Conservation (phyloP, 2,888 invertebrate species). For the Schizaphis graminum region DNA sequence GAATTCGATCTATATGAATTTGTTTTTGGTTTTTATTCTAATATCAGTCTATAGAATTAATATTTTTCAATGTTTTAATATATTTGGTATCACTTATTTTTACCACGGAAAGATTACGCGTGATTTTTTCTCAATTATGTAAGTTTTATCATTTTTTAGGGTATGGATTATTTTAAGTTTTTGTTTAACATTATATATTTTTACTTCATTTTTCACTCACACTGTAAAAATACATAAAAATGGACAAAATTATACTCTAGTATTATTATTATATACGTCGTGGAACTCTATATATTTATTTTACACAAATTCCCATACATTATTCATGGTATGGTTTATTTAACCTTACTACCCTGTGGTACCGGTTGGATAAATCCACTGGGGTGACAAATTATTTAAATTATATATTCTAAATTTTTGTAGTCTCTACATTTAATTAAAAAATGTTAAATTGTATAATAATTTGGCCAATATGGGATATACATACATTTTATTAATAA, state of each 20-base stretch:
- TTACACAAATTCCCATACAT: background rate
- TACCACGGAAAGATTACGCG: background rate
- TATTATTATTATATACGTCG: background rate
- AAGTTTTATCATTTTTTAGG: background rate
- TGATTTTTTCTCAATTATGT: background rate
- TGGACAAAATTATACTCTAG: background rate
- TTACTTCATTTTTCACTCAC: background rate
- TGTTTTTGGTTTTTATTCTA: background rate
- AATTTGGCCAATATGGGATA: background rate
- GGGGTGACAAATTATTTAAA: constrained; percentile 5
- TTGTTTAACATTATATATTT: background rate
- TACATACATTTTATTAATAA: background rate
- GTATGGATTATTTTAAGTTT: background rate
- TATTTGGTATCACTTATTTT: background rate
- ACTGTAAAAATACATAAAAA: background rate
- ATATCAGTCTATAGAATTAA: accelerated
- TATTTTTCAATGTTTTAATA: background rate
- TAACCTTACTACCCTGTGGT: background rate
- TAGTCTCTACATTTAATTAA: background rate
- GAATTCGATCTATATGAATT: background rate
- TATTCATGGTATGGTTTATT: background rate
- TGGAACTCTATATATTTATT: background rate
- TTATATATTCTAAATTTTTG: background rate
- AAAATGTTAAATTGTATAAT: background rate
- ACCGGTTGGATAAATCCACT: background rate